These are phyloP conservation scores for Tromatobia lineatoria DNA, from an alignment of 2,888 invertebrate species.

Conservation along the genomic window DNA sequence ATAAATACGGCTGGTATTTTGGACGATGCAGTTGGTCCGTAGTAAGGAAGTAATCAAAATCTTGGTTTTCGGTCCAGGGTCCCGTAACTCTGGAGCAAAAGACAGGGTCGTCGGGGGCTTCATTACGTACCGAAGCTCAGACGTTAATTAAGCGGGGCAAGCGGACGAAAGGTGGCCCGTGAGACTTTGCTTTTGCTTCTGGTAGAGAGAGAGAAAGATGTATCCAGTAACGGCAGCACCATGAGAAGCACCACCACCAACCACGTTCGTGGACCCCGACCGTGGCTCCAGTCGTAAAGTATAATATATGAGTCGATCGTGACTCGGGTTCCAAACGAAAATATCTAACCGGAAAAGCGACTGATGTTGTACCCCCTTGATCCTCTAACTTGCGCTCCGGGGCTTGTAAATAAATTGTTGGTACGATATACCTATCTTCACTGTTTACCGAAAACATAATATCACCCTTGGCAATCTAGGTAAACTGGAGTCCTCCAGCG, in stretches of 20 bases:
- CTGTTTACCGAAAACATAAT: constrained; percentile 17
- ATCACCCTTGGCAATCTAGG: neutral
- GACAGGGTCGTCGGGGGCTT: constrained; percentile 75
- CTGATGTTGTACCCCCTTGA: constrained; percentile 60
- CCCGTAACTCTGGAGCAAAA: constrained; percentile 76
- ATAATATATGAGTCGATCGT: constrained; percentile 70
- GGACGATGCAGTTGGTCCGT: constrained; percentile 18
- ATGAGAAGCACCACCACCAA: constrained; percentile 44
- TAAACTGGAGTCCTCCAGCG: neutral
- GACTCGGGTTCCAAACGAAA: constrained; percentile 61
- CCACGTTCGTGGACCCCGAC: constrained; percentile 54
- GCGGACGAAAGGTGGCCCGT: constrained; percentile 67
- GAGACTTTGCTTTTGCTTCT: constrained; percentile 56
- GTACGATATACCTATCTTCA: neutral
- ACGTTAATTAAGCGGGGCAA: constrained; percentile 72
- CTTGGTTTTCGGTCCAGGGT: constrained; percentile 70
- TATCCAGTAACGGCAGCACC: constrained; percentile 39
- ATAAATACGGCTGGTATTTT: constrained; percentile 21
- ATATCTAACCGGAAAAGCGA: constrained; percentile 55
- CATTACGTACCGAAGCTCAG: constrained; percentile 75
- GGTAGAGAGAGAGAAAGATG: constrained; percentile 4
- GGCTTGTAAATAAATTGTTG: constrained; percentile 38
- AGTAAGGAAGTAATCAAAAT: constrained; percentile 79
- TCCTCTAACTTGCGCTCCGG: constrained; percentile 45
- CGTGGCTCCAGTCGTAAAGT: constrained; percentile 63